Evolutionary conservation across 2,888 invertebrate species (phyloP), one percentile per base, ranked within the genome.

Genomic region (Amphipyra berbera): DNA sequence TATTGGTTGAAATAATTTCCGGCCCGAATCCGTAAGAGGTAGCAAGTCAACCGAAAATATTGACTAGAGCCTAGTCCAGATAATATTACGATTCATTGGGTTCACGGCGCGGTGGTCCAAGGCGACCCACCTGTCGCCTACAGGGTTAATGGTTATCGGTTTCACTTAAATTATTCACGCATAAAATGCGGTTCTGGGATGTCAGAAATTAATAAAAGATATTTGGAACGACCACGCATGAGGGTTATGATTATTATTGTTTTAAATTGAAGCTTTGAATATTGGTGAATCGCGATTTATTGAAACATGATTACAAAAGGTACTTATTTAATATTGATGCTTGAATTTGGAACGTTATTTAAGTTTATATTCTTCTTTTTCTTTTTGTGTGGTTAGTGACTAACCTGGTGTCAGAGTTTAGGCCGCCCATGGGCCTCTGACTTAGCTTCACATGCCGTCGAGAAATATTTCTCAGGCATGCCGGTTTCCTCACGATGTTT

Each of bases 141-240:
- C 52, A 62, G 61, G 68, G 76, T 68, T 67, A 73, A 73, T 62
- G 60, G 54, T 45, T 68, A 65, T 72, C 45, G 76, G 59, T 57
- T 73, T 58, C 59, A 63, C 44, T 56, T 76, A 67, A 70, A 76
- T 77, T 40, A 76, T 57, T 77, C 52, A 65, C 53, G 60, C 67
- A 67, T 70, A 58, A 69, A 68, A 68, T 54, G 73, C 57, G 50
- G 48, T 61, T 68, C 53, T 45, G 40, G 63, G 41, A 67, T 55
- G 61, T 57, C 61, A 60, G 56, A 73, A 76, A 76, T 68, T 76
- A 76, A 71, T 77, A 73, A 76, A 77, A 63, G 56, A 61, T 67
- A 73, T 64, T 60, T 60, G 61, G 55, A 53, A 55, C 49, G 41
- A 50, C 13, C 41, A 54, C 59, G 35, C 30, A 52, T 58, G 21